Base-by-base conservation (phyloP, 2,113 vertebrate species). In the Synodontis membranacea region DNA sequence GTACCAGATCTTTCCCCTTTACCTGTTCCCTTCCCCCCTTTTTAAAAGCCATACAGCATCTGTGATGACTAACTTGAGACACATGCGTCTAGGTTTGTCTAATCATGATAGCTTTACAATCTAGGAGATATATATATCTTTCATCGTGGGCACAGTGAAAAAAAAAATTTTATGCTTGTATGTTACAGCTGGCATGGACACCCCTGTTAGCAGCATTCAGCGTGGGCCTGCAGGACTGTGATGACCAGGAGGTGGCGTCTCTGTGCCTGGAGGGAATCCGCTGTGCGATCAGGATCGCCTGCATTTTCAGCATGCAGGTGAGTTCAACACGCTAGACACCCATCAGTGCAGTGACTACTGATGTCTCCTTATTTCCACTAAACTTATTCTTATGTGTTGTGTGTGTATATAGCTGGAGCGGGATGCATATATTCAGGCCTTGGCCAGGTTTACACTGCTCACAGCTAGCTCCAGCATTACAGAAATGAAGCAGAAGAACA, bases 401-500 rank as follows among this genome's bases (percentile, higher is more conserved):
- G 15, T 52, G 23, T 79, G 78, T n/a, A 79, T 89, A 31, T 80
- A 99, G 98, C 92, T 99, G 93, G 98, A 99, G 91, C 95, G 98
- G 79, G 98, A 99, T 44, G 98, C 98, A 1, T 99, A 99, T 0
- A 97, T 99, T 10, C 98, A 99, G 88, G 98, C 98, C 10, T 94
- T 99, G 86, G 98, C 98, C 85, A 95, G 98, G 15, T 99, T 99
- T 92, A 99, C 98, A 1, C 93, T 99, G 91, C 94, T 99, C 91
- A 99, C 98, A 0, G 98, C 98, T 91, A 99, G 98, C 88, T 99
- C 98, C 93, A 99, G 98, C 92, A 99, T 99, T 93, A 99, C 98
- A 1, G 98, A 99, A 91, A 99, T 99, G 98, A 99, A 99, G 86
- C 98, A 99, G 94, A 99, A 99, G 87, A 99, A 99, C 93, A 99